Evolutionary conservation across 2,888 invertebrate species (phyloP), one percentile per base, ranked within the genome.

Genomic region (Campopleginae sp.): DNA sequence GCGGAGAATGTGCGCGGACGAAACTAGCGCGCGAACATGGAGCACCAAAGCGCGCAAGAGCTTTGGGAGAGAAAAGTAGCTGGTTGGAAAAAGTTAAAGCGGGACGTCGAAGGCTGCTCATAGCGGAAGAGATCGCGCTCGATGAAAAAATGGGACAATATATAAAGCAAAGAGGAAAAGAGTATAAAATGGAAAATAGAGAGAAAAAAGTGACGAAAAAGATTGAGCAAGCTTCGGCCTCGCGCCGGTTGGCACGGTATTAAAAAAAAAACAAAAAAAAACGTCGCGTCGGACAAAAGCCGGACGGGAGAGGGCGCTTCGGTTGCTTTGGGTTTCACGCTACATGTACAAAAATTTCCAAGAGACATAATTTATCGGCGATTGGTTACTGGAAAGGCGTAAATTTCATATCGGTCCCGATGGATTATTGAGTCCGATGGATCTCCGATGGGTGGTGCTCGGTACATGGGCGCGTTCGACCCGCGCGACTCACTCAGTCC

Each of bases 401-500:
- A 46, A 23, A 63, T 19, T 75, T 46, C 12, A 54, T 46, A 19
- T 31, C 14, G 3, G 8, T 33, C 5, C 8, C 6, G 14, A 61
- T 27, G 8, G 14, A 12, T 46, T 46, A 46, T 63, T 31, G 31
- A 48, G n/a, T 51, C 42, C 38, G 66, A 38, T 65, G 27, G 38
- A 51, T 51, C 65, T 51, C 19, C 23, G 58, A 33, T 48, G 27
- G 74, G 83, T 66, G 82, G 86, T 61, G 77, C 87, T 80, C 82
- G 70, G 51, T 78, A 10, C 38, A 38, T 38, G 38, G 38, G 58
- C 58, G 58, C 33, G 79, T 78, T 84, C 82, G 86, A 84, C 88
- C 87, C 89, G 90, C 91, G 91, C 92, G 93, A 93, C 92, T 93
- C 91, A 93, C 92, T 93, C 91, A 91, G 93, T 93, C 93, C 93